A percentile compares a stretch with the other conserved stretches of the same genome.
phyloP scores from a whole-genome alignment of 2,797 vertebrate species.

The Ptychadena robeensis region DNA sequence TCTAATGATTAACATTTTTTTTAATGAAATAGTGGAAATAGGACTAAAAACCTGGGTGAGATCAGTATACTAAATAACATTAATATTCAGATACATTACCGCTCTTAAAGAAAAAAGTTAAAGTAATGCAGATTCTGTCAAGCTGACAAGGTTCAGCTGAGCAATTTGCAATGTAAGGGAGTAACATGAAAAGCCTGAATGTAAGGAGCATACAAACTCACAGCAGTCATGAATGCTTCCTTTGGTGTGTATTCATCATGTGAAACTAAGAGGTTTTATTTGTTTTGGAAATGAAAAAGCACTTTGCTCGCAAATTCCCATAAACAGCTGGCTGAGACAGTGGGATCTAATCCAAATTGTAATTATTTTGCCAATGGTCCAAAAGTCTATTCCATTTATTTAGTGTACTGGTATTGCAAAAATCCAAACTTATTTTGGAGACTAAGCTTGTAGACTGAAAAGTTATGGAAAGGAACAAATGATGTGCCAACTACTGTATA shows the following conservation, averaged over 20 bases:
- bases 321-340: constrained; percentile 60
- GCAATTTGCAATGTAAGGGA: constrained; percentile 10
- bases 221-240: constrained; percentile 57
- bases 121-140: neutral
- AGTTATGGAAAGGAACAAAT: neutral
- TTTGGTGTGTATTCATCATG: constrained; percentile 53
- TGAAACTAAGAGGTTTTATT: constrained; percentile 54
- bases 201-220: constrained; percentile 11
- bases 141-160: neutral
- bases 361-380: constrained; percentile 56
- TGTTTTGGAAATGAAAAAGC: constrained; percentile 60
- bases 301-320: constrained; percentile 62
- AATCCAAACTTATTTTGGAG: constrained; percentile 18
- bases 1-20: neutral
- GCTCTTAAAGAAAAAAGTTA: neutral
- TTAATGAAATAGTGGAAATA: neutral
- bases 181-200: constrained; percentile 32
- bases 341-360: constrained; percentile 49
- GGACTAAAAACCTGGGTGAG: neutral
- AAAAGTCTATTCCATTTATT: constrained; percentile 31
- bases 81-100: neutral
- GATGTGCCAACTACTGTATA: neutral
- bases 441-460: constrained; percentile 3
- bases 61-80: neutral
- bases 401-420: constrained; percentile 30